Percentiles rank a stretch among this genome's conserved stretches.
phyloP scores from a whole-genome alignment of 1,140 invertebrate species.

The Zaprionus ghesquierei region DNA sequence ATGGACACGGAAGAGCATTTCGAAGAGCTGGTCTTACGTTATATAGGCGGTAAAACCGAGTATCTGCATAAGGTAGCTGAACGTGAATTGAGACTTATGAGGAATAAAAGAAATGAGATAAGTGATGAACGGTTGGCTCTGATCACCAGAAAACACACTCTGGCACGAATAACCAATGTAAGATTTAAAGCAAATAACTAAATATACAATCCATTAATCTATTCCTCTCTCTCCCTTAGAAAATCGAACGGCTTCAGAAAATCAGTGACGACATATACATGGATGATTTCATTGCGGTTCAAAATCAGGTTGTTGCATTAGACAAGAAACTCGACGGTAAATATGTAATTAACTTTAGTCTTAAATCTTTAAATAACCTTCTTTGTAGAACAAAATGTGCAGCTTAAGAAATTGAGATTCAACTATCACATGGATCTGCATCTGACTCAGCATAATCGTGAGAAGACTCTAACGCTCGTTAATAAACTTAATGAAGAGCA shows the following conservation, averaged over 20 bases:
- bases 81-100: slow-evolving; percentile 19
- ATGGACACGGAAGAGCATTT: slow-evolving; percentile 28
- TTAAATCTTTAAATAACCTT: no score
- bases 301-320: slow-evolving; percentile 53
- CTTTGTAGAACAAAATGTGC: slow-evolving; percentile 60
- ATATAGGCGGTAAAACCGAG: slow-evolving; percentile 18
- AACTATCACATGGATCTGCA: slow-evolving; percentile 54
- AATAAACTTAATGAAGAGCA: not conserved
- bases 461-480: slow-evolving; percentile 40
- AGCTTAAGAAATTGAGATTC: slow-evolving; percentile 35
- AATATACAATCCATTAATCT: not conserved
- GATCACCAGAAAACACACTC: slow-evolving; percentile 49
- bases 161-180: slow-evolving; percentile 36
- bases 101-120: slow-evolving; percentile 49
- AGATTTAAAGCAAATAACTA: not conserved
- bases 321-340: slow-evolving; percentile 74
- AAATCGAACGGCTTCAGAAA: slow-evolving; percentile 46
- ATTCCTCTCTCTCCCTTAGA: slow-evolving; percentile 10
- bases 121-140: slow-evolving; percentile 49
- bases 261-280: slow-evolving; percentile 52
- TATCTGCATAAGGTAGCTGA: slow-evolving; percentile 5
- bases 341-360: not conserved
- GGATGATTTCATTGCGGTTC: slow-evolving; percentile 51
- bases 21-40: not conserved
- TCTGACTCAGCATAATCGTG: slow-evolving; percentile 52